Evolutionary conservation across 2,888 invertebrate genomes (phyloP), one percentile per base, ranked within the genome.

Genomic region (Melinaea menophilus): DNA sequence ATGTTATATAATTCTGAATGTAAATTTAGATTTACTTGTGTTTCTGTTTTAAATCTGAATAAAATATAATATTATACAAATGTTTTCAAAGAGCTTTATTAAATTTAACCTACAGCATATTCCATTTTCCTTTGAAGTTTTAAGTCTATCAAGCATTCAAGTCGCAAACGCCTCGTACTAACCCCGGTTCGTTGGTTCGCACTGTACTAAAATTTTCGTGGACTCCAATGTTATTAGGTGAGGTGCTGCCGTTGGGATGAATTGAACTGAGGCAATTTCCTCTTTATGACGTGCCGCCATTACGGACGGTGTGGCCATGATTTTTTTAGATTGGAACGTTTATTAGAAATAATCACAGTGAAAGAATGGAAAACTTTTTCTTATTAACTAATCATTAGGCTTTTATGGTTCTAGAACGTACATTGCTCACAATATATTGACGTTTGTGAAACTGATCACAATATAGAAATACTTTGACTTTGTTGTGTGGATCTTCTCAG

Each of bases 181-280:
- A 67, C 61, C 61, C 61, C 68, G 68, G 65, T 69, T 66, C 74
- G 77, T 76, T 78, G 78, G 77, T 76, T 75, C 76, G 71, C 72
- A 75, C 73, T 75, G 75, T 74, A 78, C 79, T 80, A 78, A 82
- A 82, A 82, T 83, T 81, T 84, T 81, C 78, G 75, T 79, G 79
- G 79, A 80, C 80, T 79, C 77, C 78, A n/a, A 80, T 79, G 77
- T 82, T 85, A 84, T 81, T 81, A 83, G 76, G 78, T 75, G 75
- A 80, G 82, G 80, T 66, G 79, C 61, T 79, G 75, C 70, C 71
- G 71, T 73, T 68, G 78, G 75, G 81, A 85, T 85, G 87, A 85
- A 90, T 87, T 88, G 85, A 85, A 87, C 84, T 85, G 84, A 82
- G 83, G 86, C 87, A 88, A 86, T 88, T 87, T 84, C 79, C 83